Evolutionary conservation across 2,888 invertebrate genomes (phyloP).

Genomic region (Bhutanitis thaidina): DNA sequence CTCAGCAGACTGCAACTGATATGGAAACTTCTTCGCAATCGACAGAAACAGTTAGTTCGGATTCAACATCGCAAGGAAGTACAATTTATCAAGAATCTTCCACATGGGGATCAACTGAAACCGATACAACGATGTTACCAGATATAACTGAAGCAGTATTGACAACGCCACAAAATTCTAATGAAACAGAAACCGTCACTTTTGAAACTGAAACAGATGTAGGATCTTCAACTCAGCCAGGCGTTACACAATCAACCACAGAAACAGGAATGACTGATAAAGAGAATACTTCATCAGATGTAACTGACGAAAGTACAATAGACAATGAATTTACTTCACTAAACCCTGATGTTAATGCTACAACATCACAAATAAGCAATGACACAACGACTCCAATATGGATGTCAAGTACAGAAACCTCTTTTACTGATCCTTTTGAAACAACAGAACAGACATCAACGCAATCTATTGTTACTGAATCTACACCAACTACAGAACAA

Average conservation of each 20-base stretch:
- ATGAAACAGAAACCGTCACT: background rate
- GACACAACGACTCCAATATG: too few species aligned
- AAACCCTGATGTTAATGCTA: too few species aligned
- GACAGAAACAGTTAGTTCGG: background rate
- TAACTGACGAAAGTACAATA: background rate
- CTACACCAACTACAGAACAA: background rate
- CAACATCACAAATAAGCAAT: too few species aligned
- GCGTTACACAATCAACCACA: constrained; percentile 3
- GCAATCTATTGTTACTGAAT: background rate
- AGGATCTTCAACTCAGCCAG: background rate
- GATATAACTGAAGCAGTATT: too few species aligned
- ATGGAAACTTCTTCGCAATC: background rate
- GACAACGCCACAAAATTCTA: background rate
- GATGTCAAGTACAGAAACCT: too few species aligned
- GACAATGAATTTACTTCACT: background rate
- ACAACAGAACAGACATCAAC: too few species aligned
- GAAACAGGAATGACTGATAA: background rate
- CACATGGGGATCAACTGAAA: too few species aligned
- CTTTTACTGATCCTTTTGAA: too few species aligned
- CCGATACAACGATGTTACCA: too few species aligned
- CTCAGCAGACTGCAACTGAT: constrained; percentile 1
- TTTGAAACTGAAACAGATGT: background rate
- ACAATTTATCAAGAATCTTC: too few species aligned
- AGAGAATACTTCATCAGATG: background rate
- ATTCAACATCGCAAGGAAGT: background rate